Percentiles rank a stretch among this genome's conserved stretches.
Evolutionary conservation across 1,140 invertebrate species (phyloP).

Genomic region (Cherax destructor): DNA sequence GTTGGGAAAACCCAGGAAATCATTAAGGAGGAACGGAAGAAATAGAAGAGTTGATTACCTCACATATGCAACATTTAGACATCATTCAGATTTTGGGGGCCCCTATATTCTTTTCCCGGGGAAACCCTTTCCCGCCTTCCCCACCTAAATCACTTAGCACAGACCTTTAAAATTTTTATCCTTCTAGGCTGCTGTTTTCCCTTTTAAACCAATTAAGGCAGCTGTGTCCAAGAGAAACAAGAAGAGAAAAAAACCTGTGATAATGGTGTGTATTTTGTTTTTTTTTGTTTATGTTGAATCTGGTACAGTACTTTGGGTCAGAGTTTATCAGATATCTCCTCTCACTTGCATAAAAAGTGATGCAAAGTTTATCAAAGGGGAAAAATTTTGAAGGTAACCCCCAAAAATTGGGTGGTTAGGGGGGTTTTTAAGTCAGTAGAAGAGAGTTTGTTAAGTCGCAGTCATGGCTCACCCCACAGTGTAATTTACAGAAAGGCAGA

Average conservation of each 20-base stretch:
- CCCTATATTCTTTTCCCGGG: background rate
- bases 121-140: conserved; percentile 11
- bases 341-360: no score
- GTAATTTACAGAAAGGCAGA: no score
- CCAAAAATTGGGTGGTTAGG: no score
- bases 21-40: background rate
- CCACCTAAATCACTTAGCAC: conserved; percentile 42
- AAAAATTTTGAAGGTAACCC: no score
- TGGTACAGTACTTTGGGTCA: no score
- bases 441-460: no score
- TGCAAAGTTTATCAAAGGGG: no score
- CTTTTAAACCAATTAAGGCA: conserved; percentile 74
- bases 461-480: no score
- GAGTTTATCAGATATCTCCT: no score
- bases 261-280: conserved; percentile 69
- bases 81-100: background rate
- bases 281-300: no score
- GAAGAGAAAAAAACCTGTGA: conserved; percentile 74
- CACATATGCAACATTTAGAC: background rate
- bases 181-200: conserved; percentile 74
- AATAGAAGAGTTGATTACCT: background rate
- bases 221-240: conserved; percentile 73
- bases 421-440: no score
- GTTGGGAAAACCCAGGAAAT: background rate
- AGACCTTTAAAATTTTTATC: conserved; percentile 74